Conservation (phyloP, 1,140 invertebrate species). For the Frieseomelitta varia region DNA sequence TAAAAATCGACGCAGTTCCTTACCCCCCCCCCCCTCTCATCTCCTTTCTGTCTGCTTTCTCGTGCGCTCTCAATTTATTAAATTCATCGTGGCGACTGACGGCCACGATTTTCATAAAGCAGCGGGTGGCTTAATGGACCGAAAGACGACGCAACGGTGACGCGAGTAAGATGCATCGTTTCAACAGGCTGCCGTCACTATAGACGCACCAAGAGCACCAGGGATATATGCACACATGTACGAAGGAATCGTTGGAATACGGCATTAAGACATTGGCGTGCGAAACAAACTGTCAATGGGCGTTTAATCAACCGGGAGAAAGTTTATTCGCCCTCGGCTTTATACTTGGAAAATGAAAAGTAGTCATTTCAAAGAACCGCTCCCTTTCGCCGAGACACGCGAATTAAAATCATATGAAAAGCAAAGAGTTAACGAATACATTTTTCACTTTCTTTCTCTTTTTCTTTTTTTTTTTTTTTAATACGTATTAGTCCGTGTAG, state of each 20-base stretch:
- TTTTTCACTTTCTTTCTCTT: background rate
- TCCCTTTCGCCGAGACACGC: background rate
- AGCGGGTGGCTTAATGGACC: slow-evolving; percentile 46
- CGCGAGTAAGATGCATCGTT: slow-evolving; percentile 44
- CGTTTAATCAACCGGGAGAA: background rate
- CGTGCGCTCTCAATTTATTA: slow-evolving; percentile 17
- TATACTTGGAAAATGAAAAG: background rate
- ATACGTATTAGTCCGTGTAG: background rate
- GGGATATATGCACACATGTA: background rate
- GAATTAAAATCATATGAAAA: background rate
- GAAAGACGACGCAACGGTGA: slow-evolving; percentile 41
- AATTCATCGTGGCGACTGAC: background rate
- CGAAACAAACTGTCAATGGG: background rate
- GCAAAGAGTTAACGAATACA: background rate
- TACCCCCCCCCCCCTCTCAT: background rate
- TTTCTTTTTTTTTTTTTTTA: background rate
- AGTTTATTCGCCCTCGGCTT: background rate
- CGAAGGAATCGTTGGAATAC: background rate
- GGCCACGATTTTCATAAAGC: slow-evolving; percentile 40
- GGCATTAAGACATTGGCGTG: background rate
- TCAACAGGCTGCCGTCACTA: slow-evolving; percentile 4
- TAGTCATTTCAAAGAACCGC: background rate
- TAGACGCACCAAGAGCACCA: slow-evolving; percentile 15
- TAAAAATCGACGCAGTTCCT: background rate
- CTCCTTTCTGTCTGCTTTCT: background rate